Evolutionary conservation across 2,888 invertebrate species (phyloP).

Genomic region (Drosophila mayaguana): DNA sequence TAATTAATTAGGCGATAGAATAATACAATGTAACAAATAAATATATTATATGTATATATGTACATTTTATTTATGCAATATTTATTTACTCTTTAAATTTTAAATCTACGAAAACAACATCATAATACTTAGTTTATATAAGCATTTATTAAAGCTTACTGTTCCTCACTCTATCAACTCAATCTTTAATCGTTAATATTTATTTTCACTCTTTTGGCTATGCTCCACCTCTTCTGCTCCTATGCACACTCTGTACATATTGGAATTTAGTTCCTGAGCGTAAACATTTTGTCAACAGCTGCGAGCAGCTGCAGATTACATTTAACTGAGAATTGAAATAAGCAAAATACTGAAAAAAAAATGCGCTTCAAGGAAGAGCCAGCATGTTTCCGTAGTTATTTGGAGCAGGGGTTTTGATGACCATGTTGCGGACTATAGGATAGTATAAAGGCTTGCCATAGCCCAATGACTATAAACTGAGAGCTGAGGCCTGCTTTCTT

Average conservation of each 20-base stretch:
- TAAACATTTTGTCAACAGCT: slow-evolving; percentile 17
- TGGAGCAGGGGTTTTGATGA: not conserved
- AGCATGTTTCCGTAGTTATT: not conserved
- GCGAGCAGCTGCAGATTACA: slow-evolving; percentile 25
- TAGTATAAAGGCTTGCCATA: not conserved
- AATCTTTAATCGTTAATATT: not conserved
- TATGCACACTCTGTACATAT: slow-evolving; percentile 11
- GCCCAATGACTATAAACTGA: not conserved
- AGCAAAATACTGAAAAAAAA: slow-evolving; percentile 5
- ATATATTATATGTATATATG: not conserved
- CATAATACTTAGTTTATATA: too few relatives aligned
- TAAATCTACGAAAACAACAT: too few relatives aligned
- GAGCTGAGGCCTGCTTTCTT: not conserved
- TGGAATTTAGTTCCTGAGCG: not conserved
- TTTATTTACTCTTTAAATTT: too few relatives aligned
- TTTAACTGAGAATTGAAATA: slow-evolving; percentile 22
- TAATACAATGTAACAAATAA: not conserved
- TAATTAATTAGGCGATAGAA: not conserved
- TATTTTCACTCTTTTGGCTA: not conserved
- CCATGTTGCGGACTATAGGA: not conserved
- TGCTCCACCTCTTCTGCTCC: not conserved
- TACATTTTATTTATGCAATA: too few relatives aligned
- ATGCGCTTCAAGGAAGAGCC: not conserved
- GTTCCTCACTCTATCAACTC: not conserved
- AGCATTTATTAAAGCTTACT: not conserved